phyloP scores from a whole-genome alignment of 2,113 vertebrate genomes.

The Dascyllus trimaculatus region DNA sequence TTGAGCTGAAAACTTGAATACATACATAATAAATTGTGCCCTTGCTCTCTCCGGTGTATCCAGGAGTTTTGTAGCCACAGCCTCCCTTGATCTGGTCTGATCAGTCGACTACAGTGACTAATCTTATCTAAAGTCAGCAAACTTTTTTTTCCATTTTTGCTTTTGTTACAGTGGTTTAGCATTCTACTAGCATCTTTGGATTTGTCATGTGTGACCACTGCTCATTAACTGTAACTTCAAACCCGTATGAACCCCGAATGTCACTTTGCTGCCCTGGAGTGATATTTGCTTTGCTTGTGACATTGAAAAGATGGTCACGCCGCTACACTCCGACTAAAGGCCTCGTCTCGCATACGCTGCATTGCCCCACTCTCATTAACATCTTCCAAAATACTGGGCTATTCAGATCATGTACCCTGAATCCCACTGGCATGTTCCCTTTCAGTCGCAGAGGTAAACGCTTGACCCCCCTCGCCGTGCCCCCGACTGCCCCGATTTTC shows the following conservation, averaged over 20 bases:
- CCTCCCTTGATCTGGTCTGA: neutral
- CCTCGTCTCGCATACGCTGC: constrained; percentile 33
- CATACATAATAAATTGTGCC: neutral
- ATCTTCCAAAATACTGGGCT: constrained; percentile 69
- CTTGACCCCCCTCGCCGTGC: constrained; percentile 21
- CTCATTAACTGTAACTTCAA: constrained; percentile 2
- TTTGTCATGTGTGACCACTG: neutral
- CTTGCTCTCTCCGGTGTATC: neutral
- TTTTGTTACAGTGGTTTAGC: neutral
- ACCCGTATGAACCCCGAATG: neutral
- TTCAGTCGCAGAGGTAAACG: constrained; percentile 52
- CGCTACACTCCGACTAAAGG: neutral
- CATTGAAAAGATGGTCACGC: constrained; percentile 39
- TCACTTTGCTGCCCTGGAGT: neutral
- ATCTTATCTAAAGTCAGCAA: neutral
- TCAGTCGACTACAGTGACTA: neutral
- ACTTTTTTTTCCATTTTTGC: neutral
- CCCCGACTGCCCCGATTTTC: constrained; percentile 33
- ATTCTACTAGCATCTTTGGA: neutral
- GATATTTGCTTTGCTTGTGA: constrained; percentile 18
- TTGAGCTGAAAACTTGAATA: neutral
- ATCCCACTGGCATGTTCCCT: constrained; percentile 54
- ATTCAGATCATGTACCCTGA: constrained; percentile 65
- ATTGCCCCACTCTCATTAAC: constrained; percentile 58
- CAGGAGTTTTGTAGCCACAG: neutral